phyloP scores from a whole-genome alignment of 2,888 invertebrate genomes.

The Limenitis camilla region DNA sequence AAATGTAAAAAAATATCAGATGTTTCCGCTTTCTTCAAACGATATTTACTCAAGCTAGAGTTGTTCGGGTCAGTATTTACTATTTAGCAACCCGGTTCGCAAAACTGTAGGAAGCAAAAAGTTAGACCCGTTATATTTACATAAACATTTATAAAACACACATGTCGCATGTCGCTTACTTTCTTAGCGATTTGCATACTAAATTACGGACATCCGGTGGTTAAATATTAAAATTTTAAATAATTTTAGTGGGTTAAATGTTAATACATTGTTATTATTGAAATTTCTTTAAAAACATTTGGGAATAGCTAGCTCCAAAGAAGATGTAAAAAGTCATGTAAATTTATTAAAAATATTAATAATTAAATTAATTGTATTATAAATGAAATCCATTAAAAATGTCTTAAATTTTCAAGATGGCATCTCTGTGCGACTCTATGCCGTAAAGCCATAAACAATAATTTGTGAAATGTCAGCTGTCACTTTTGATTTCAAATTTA shows the following conservation, averaged over 20 bases:
- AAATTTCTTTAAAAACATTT: not conserved
- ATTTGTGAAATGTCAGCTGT: too few relatives aligned
- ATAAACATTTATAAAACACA: conserved; percentile 41
- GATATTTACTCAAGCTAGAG: conserved; percentile 43
- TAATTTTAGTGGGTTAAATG: not conserved
- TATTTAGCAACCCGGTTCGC: conserved; percentile 25
- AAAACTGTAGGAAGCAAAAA: conserved; percentile 23
- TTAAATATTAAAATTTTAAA: conserved; percentile 24
- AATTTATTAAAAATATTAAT: too few relatives aligned
- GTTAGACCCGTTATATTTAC: conserved; percentile 34
- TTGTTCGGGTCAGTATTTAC: conserved; percentile 28
- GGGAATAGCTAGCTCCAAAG: not conserved
- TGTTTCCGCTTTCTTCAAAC: too few relatives aligned
- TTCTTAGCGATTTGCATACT: conserved; percentile 21
- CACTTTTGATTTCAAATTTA: too few relatives aligned
- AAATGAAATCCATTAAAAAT: too few relatives aligned
- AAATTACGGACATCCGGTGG: conserved; percentile 19
- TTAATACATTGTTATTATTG: not conserved
- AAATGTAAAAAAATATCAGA: too few relatives aligned
- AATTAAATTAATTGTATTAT: too few relatives aligned
- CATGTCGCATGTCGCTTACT: conserved; percentile 26
- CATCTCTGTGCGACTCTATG: too few relatives aligned
- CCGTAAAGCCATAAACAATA: too few relatives aligned
- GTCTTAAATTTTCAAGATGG: too few relatives aligned
- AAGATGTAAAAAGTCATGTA: too few relatives aligned